These are phyloP conservation scores for Tipula lateralis DNA, from an alignment of 2,888 invertebrate species.

Conservation along the genomic window DNA sequence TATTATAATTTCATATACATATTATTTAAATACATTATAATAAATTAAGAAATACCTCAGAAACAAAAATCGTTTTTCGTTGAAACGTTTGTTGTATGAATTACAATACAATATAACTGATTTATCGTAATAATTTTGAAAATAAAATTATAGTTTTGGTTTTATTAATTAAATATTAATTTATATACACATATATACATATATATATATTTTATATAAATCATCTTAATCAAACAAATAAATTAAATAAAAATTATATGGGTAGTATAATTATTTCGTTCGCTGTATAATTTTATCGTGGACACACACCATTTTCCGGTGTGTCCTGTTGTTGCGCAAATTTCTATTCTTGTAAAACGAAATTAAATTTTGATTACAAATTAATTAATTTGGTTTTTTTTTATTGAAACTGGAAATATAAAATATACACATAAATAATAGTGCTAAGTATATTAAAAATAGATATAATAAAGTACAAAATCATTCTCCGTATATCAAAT, in stretches of 20 bases:
- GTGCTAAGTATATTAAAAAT: not conserved
- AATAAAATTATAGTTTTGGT: not conserved
- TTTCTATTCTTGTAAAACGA: not conserved
- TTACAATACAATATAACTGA: not conserved
- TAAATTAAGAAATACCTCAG: not conserved
- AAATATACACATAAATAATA: not conserved
- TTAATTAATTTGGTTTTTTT: too few relatives aligned
- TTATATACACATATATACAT: not conserved
- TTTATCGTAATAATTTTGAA: not conserved
- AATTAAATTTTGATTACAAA: too few relatives aligned
- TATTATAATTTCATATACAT: not conserved
- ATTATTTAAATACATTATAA: not conserved
- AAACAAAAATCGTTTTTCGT: not conserved
- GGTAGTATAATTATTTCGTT: not conserved
- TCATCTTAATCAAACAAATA: not conserved
- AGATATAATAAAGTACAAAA: not conserved
- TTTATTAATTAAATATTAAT: not conserved
- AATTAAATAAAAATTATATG: not conserved
- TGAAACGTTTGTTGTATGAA: not conserved
- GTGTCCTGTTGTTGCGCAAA: not conserved
- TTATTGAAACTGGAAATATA: too few relatives aligned
- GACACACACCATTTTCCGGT: not conserved
- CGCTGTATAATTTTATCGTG: not conserved
- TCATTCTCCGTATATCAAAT: not conserved
- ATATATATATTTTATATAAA: not conserved